phyloP scores from a whole-genome alignment of 2,797 vertebrate genomes.

The Falco naumanni region DNA sequence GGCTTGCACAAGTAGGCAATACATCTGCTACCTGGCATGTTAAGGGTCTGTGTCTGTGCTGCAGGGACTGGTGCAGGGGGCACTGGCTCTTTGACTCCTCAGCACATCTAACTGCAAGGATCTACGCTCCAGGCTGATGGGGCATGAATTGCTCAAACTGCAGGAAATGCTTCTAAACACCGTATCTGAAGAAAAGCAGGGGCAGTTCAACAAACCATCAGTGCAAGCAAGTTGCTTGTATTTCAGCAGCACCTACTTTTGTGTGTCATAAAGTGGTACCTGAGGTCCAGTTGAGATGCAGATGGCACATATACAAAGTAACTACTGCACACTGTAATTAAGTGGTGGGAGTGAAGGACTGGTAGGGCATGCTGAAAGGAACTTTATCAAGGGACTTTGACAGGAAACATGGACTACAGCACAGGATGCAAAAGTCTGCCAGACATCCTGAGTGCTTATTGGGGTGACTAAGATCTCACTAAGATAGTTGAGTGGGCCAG shows the following conservation, averaged over 20 bases:
- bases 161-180: not conserved
- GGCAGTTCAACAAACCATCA: not conserved
- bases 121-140: not conserved
- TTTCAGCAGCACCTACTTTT: not conserved
- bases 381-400: not conserved
- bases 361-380: not conserved
- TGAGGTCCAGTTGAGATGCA: not conserved
- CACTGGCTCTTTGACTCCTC: not conserved
- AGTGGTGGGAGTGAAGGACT: not conserved
- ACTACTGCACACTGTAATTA: not conserved
- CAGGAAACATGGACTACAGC: not conserved
- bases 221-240: not conserved
- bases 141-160: not conserved
- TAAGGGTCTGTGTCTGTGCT: not conserved
- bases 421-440: not conserved
- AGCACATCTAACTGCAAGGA: not conserved
- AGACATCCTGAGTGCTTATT: not conserved
- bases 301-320: not conserved
- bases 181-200: not conserved
- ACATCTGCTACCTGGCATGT: not conserved
- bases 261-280: not conserved
- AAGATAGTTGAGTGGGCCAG: not conserved
- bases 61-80: not conserved
- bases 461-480: not conserved
- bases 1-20: not conserved